Base-by-base conservation (phyloP, 2,113 vertebrate species). In the Phylloscopus trochilus region DNA sequence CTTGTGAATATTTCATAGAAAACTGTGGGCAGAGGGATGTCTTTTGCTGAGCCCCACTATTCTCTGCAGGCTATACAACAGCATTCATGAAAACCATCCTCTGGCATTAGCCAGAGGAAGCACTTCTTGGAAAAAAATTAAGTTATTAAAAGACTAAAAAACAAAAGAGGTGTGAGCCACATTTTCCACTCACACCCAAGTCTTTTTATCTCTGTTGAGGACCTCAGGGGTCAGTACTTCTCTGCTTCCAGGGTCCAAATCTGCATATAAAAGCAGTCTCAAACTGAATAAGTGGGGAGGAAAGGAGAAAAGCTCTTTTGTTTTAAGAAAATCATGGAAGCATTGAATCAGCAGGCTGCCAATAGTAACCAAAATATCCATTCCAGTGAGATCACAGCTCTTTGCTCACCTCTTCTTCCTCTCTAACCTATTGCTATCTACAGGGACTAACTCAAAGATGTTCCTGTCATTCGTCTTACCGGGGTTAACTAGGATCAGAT, bases 401-500 rank as follows among this genome's bases (percentile, higher is more conserved):
- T 92, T 80, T 78, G 10, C 30, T 59, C 82, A 33, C 21, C 76
- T 78, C 31, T 83, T 74, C 64, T 77, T 55, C 59, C 47, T 66
- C 21, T 73, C 64, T 51, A 89, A 47, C 28, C 24, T 89, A 13
- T 81, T 70, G 47, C 28, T 74, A 31, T 37, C 72, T 94, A 56
- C 23, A 51, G 46, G 39, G 60, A 77, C 68, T 80, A 81, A 73
- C 76, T 83, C 86, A 13, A 41, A 78, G 68, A 41, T 6, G 3
- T 56, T 81, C 59, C 33, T 44, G 12, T 70, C 59, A 47, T 87
- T 90, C 4, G 6, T 85, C 66, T 94, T 43, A 55, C 3, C 17
- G 24, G 83, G 85, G 76, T 91, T 95, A 96, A 89, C 60, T 84
- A 68, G 82, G 90, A 94, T 90, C 88, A 77, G 63, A 86, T 67